Conservation (phyloP, 2,113 vertebrate genomes). For the Pholis gunnellus region DNA sequence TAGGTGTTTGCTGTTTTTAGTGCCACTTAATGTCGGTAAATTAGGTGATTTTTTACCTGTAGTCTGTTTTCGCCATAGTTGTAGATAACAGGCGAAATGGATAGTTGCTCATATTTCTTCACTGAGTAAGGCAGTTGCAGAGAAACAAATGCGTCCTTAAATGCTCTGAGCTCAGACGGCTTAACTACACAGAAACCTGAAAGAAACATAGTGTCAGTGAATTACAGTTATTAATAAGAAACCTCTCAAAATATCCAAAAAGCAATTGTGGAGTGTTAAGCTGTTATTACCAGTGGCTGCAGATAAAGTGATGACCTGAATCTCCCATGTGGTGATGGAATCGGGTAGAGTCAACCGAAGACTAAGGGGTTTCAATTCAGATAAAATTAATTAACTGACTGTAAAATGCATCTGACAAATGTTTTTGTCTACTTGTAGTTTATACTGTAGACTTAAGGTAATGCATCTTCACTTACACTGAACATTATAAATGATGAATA, state of each 20-base stretch:
- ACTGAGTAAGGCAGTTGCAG: slow-evolving; percentile 86
- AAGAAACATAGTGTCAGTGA: not conserved
- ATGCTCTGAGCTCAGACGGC: slow-evolving; percentile 78
- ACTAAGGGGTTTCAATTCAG: slow-evolving; percentile 55
- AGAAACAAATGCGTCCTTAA: slow-evolving; percentile 83
- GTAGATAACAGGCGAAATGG: slow-evolving; percentile 87
- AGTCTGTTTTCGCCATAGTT: slow-evolving; percentile 75
- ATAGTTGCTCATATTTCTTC: slow-evolving; percentile 86
- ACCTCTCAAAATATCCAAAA: fast-evolving
- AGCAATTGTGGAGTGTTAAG: not conserved
- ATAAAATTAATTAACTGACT: not conserved
- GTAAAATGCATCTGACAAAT: not conserved
- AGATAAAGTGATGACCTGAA: slow-evolving; percentile 87
- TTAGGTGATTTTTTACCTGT: slow-evolving; percentile 27
- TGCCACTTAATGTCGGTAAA: not conserved
- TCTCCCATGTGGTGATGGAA: slow-evolving; percentile 92
- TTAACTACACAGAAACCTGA: slow-evolving; percentile 87
- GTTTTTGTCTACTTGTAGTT: not conserved
- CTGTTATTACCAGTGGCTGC: slow-evolving; percentile 76
- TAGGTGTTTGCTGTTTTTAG: not conserved
- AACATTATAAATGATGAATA: not conserved
- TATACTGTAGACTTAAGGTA: not conserved
- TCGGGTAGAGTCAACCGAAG: slow-evolving; percentile 73
- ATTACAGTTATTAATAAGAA: not conserved
- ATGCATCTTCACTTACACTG: not conserved